Evolutionary conservation across 2,113 vertebrate genomes (phyloP).

Genomic region (Scomber scombrus): DNA sequence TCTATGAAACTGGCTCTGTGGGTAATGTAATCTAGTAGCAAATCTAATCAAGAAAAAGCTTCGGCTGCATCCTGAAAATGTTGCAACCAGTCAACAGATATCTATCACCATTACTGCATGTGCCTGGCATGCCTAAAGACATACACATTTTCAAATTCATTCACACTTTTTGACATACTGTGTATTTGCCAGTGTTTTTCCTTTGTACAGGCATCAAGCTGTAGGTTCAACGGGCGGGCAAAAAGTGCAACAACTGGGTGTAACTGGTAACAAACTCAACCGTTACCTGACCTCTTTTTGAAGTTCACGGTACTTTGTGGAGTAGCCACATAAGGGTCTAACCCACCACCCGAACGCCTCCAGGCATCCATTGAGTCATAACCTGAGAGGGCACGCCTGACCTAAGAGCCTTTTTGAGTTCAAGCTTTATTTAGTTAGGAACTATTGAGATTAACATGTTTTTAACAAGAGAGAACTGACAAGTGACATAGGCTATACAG

Average conservation of each 20-base stretch:
- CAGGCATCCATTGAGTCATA: too few relatives aligned
- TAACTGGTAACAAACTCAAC: conserved; percentile 26
- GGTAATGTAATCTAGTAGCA: background rate
- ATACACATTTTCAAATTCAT: too few relatives aligned
- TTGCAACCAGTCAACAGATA: background rate
- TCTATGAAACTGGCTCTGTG: background rate
- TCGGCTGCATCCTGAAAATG: background rate
- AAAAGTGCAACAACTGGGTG: conserved; percentile 16
- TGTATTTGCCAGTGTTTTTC: background rate
- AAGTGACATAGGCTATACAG: too few relatives aligned
- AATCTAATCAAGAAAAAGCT: background rate
- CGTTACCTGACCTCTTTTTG: background rate
- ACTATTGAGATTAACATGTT: too few relatives aligned
- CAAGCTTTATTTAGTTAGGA: too few relatives aligned
- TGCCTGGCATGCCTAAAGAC: background rate
- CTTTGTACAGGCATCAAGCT: background rate
- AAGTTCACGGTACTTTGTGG: background rate
- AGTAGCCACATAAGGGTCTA: background rate
- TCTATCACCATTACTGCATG: background rate
- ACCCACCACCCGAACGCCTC: background rate
- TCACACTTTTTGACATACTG: background rate
- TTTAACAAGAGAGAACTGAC: too few relatives aligned
- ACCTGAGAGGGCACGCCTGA: too few relatives aligned
- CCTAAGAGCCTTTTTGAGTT: too few relatives aligned
- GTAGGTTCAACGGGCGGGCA: background rate